These are phyloP conservation scores for Myotis daubentonii DNA, from an alignment of 2,797 vertebrate genomes.

Conservation along the genomic window DNA sequence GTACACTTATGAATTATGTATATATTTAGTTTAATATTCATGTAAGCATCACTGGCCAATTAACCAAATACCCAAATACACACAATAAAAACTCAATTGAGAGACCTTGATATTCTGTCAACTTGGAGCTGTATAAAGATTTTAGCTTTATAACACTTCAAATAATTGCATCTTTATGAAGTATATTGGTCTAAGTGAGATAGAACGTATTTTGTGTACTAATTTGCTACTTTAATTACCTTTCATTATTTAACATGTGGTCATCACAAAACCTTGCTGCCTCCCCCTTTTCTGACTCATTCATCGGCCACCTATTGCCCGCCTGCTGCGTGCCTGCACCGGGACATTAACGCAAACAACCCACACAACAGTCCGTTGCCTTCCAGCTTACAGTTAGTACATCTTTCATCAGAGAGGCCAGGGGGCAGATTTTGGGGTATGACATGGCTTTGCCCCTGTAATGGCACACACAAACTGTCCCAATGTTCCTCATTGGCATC, in stretches of 20 bases:
- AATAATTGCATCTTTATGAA: background rate
- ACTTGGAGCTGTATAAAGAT: background rate
- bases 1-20: background rate
- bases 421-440: background rate
- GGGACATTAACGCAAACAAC: background rate
- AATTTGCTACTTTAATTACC: background rate
- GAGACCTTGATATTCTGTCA: background rate
- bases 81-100: background rate
- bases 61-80: background rate
- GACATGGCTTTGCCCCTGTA: background rate
- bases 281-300: background rate
- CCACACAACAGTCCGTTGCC: background rate
- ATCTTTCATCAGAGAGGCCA: background rate
- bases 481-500: background rate
- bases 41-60: background rate
- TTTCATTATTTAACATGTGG: background rate
- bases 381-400: background rate
- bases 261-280: background rate
- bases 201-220: background rate
- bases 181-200: background rate
- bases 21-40: conserved; percentile 9
- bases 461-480: background rate
- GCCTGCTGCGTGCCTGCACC: rapidly evolving
- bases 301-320: background rate
- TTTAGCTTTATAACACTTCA: background rate